Conservation (phyloP, 2,113 vertebrate genomes). For the Atractosteus spatula region DNA sequence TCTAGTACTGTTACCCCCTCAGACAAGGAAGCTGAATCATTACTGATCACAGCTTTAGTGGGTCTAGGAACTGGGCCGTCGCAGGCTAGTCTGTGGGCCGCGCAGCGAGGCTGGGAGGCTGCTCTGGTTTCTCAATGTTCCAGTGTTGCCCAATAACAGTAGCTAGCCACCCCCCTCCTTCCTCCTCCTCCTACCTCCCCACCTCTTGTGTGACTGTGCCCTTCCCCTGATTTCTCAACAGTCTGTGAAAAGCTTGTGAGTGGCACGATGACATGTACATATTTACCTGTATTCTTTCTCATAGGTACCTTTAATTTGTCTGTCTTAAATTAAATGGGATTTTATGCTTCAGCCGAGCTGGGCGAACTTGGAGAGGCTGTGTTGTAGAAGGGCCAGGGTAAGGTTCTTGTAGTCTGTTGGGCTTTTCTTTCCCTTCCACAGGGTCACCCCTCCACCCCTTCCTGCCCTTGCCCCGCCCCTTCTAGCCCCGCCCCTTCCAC, state of each 20-base stretch:
- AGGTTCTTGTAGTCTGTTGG: slow-evolving; percentile 93
- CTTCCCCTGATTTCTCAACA: slow-evolving; percentile 51
- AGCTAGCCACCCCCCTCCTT: slow-evolving; percentile 45
- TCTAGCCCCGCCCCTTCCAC: slow-evolving; percentile 39
- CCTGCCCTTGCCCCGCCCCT: slow-evolving; percentile 25
- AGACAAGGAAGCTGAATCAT: too few species aligned
- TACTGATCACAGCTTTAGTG: too few species aligned
- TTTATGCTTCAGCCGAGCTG: slow-evolving; percentile 76
- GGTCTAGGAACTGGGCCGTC: too few species aligned
- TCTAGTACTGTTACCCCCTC: too few species aligned
- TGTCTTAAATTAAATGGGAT: slow-evolving; percentile 97
- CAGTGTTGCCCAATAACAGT: slow-evolving; percentile 63
- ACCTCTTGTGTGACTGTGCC: slow-evolving; percentile 61
- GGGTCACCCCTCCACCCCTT: slow-evolving; percentile 58
- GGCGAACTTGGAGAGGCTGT: slow-evolving; percentile 82
- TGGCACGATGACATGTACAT: slow-evolving; percentile 70
- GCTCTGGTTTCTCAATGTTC: slow-evolving; percentile 18
- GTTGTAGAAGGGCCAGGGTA: slow-evolving; percentile 92
- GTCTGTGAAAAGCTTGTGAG: slow-evolving; percentile 47
- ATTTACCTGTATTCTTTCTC: slow-evolving; percentile 98
- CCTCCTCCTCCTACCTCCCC: slow-evolving; percentile 34
- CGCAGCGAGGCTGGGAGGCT: slow-evolving; percentile 33
- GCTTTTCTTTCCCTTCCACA: slow-evolving; percentile 73
- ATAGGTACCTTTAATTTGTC: slow-evolving; percentile 99
- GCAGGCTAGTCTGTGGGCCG: slow-evolving; percentile 20